Conservation (phyloP, 1,140 invertebrate species). For the Brachionus plicatilis region DNA sequence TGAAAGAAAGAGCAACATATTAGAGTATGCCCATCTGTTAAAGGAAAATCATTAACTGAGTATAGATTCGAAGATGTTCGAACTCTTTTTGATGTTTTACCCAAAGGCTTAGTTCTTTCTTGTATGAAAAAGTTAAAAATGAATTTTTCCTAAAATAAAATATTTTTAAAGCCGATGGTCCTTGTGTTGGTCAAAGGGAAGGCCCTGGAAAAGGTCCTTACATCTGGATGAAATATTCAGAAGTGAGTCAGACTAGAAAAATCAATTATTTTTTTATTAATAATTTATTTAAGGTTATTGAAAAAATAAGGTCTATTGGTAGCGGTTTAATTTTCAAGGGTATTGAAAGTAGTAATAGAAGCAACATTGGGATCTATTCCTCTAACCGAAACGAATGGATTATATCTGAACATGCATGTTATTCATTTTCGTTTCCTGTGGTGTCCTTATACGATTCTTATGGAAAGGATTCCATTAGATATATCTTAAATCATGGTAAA, state of each 20-base stretch:
- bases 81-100: constrained; percentile 26
- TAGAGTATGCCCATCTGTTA: neutral
- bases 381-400: constrained; percentile 37
- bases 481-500: constrained; percentile 39
- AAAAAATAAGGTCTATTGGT: neutral
- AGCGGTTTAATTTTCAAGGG: neutral
- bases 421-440: constrained; percentile 21
- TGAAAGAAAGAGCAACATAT: neutral
- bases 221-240: constrained; percentile 32
- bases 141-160: neutral
- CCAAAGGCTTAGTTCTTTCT: neutral
- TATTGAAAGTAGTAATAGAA: constrained; percentile 19
- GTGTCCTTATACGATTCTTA: constrained; percentile 34
- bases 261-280: too few relatives aligned
- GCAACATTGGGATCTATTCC: constrained; percentile 20
- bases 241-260: neutral
- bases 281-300: neutral
- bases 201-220: constrained; percentile 1
- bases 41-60: constrained; percentile 8
- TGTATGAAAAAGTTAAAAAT: neutral
- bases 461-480: constrained; percentile 29
- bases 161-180: constrained; percentile 7
- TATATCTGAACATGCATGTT: constrained; percentile 30
- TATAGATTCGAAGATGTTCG: constrained; percentile 13
- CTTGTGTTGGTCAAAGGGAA: constrained; percentile 31